These are phyloP conservation scores for Eremobia ochroleuca DNA, from an alignment of 2,888 invertebrate genomes.

Conservation along the genomic window DNA sequence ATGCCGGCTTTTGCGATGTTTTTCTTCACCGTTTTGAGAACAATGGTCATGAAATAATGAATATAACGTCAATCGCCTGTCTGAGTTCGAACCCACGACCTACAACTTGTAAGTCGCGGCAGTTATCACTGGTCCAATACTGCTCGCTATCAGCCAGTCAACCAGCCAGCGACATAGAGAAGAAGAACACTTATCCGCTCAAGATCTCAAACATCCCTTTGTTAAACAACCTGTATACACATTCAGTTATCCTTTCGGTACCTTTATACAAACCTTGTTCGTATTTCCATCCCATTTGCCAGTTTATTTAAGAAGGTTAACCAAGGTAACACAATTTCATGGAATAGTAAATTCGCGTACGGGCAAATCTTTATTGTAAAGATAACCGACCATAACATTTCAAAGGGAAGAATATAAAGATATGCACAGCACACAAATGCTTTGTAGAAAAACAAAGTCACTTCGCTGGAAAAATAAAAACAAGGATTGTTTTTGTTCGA, in stretches of 20 bases:
- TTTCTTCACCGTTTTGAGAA: too few species aligned
- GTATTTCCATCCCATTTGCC: constrained; percentile 39
- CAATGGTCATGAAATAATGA: too few species aligned
- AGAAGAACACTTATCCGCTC: too few species aligned
- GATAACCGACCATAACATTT: not conserved
- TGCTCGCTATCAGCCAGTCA: too few species aligned
- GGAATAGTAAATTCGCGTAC: constrained; percentile 32
- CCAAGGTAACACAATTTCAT: constrained; percentile 35
- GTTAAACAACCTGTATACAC: not conserved
- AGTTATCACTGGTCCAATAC: too few species aligned
- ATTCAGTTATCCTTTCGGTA: not conserved
- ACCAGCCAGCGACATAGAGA: too few species aligned
- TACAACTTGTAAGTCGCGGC: too few species aligned
- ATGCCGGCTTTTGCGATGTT: too few species aligned
- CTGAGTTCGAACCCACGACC: too few species aligned
- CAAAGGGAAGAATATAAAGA: not conserved
- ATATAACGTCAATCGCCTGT: too few species aligned
- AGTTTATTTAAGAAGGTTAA: constrained; percentile 25
- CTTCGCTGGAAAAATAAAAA: not conserved
- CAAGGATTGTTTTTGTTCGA: not conserved
- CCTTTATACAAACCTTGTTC: constrained; percentile 25
- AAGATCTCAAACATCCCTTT: not conserved
- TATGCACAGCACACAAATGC: not conserved
- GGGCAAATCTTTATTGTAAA: not conserved
- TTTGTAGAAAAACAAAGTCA: not conserved